phyloP scores from a whole-genome alignment of 2,113 vertebrate genomes.

The Piaya cayana region DNA sequence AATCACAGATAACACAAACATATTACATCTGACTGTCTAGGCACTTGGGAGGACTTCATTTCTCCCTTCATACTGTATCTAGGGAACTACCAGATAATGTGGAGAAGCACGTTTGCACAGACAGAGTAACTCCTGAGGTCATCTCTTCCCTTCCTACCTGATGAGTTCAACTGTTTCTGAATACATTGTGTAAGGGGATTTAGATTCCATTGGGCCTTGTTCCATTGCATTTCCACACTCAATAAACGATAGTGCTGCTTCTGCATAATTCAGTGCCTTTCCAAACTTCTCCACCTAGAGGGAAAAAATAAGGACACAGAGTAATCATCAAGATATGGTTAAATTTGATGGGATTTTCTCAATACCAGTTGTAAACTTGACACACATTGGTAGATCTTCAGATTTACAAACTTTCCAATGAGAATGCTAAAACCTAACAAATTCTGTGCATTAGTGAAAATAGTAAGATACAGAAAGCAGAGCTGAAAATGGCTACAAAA shows the following conservation, averaged over 20 bases:
- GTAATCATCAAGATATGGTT: neutral
- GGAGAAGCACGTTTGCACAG: neutral
- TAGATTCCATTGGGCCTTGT: slow-evolving; percentile 93
- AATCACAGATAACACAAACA: neutral
- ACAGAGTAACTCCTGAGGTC: neutral
- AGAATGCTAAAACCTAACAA: slow-evolving; percentile 4
- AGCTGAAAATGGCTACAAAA: neutral
- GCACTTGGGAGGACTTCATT: neutral
- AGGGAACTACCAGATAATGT: neutral
- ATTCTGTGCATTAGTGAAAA: neutral
- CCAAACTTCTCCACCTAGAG: slow-evolving; percentile 94
- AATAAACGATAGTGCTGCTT: slow-evolving; percentile 96
- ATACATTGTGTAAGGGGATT: slow-evolving; percentile 98
- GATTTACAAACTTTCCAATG: neutral
- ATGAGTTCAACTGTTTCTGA: slow-evolving; percentile 98
- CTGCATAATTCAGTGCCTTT: slow-evolving; percentile 95
- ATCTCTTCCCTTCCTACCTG: slow-evolving; percentile 77
- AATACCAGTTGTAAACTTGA: neutral
- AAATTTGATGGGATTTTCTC: neutral
- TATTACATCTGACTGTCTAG: neutral
- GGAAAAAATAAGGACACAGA: slow-evolving; percentile 50
- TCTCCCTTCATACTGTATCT: neutral
- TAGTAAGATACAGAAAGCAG: neutral
- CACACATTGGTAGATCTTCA: neutral
- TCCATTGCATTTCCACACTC: slow-evolving; percentile 99